Base-by-base conservation (phyloP, 2,888 invertebrate genomes). In the Cremastobaeus sp. region DNA sequence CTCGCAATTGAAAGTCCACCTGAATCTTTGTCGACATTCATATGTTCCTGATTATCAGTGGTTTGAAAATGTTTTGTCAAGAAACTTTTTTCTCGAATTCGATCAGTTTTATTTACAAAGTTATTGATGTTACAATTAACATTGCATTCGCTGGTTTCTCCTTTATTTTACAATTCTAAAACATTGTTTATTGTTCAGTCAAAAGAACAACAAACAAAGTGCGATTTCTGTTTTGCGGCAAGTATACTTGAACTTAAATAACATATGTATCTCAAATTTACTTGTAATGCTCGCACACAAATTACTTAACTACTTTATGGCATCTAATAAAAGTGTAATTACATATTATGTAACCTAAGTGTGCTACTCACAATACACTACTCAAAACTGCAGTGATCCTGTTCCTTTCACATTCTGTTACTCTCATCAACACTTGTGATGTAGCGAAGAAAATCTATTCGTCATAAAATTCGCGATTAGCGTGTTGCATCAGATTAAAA, bases 301-400 rank as follows among this genome's bases (percentile, higher is more conserved):
- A 71, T 65, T 65, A 71, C 64, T 48, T 59, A 64, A 57, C 71
- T 71, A 65, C 32, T 71, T 71, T 65, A 72, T 65, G 65, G 72
- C 65, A 65, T 52, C 65, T 72, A 70, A 57, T 60, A 66, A 52
- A 72, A 66, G 66, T 60, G 55, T 66, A 66, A 66, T 72, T 66
- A 55, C 54, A 15, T 25, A 35, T 66, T 72, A 41, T 39, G 48
- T 55, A 60, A 66, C 47, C 25, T 43, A 47, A 52, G 32, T 41
- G 30, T 50, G 45, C 34, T 34, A 39, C 12, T 47, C 55, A 69
- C 62, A 70, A 62, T 70, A 32, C 39, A 18, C 28, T 48, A 25
- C 28, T 48, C 48, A 35, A 39, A 55, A 62, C 35, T 3, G n/a
- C 28, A 9, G 32, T 62, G 62, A 39, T 48, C 48, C 32, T 55